Percentiles rank a stretch among this genome's conserved stretches.
phyloP scores from a whole-genome alignment of 1,140 invertebrate genomes.

The Phthorimaea operculella region DNA sequence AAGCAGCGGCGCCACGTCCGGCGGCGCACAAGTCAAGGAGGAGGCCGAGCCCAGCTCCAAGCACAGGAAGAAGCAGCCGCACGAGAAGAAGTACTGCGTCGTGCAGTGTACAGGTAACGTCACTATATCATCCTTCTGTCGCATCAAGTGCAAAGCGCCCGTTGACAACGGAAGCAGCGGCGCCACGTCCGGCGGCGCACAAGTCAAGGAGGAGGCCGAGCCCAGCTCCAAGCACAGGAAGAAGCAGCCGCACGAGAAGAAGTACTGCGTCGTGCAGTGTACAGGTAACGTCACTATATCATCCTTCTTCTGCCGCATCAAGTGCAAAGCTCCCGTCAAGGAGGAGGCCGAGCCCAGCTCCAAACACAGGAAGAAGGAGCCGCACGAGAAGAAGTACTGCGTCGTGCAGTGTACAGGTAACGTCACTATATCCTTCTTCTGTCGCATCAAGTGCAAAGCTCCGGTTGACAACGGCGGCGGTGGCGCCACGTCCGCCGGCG shows the following conservation, averaged over 20 bases:
- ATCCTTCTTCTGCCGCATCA: conserved; percentile 96
- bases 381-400: conserved; percentile 49
- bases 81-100: conserved; percentile 56
- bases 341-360: conserved; percentile 69
- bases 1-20: conserved; percentile 2
- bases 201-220: conserved; percentile 77
- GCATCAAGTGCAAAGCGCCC: conserved; percentile 83
- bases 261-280: conserved; percentile 60
- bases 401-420: conserved; percentile 60
- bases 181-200: conserved; percentile 35
- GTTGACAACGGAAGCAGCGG: not conserved
- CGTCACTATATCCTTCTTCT: conserved; percentile 97
- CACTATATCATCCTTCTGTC: conserved; percentile 86
- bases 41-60: conserved; percentile 59
- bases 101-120: conserved; percentile 54
- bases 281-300: conserved; percentile 66
- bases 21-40: conserved; percentile 75
- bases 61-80: conserved; percentile 33
- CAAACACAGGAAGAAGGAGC: conserved; percentile 38
- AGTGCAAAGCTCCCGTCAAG: conserved; percentile 77
- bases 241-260: conserved; percentile 42
- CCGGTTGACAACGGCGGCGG: not conserved
- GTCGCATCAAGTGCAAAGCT: conserved; percentile 87
- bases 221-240: conserved; percentile 29
- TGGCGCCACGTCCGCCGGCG: conserved; percentile 24